Conservation (phyloP, 2,888 invertebrate species). For the Trimorus sp. region DNA sequence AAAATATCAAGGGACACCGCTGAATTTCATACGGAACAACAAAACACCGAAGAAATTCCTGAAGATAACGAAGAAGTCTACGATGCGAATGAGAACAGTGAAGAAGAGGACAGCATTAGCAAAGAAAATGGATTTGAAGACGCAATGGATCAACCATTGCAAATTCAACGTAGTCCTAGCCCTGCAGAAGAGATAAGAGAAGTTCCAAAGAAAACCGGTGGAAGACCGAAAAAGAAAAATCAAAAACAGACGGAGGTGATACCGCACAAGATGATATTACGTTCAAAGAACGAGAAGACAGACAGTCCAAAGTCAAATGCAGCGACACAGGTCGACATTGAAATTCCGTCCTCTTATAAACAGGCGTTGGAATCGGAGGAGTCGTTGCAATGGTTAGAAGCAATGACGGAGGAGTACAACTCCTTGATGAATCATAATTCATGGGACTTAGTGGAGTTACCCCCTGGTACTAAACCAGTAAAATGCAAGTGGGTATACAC, state of each 20-base stretch:
- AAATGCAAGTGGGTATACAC: constrained; percentile 61
- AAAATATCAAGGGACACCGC: neutral
- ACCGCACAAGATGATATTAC: constrained; percentile 28
- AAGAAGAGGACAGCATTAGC: too few relatives aligned
- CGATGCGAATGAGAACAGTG: too few relatives aligned
- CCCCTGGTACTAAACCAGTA: constrained; percentile 37
- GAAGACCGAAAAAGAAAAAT: too few relatives aligned
- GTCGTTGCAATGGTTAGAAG: constrained; percentile 42
- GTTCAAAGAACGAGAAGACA: constrained; percentile 4
- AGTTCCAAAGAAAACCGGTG: too few relatives aligned
- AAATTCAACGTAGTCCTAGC: too few relatives aligned
- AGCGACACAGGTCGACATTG: neutral
- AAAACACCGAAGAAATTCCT: too few relatives aligned
- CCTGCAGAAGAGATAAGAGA: too few relatives aligned
- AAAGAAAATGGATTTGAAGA: too few relatives aligned
- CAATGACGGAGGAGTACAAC: constrained; percentile 58
- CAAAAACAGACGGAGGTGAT: too few relatives aligned
- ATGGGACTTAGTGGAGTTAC: constrained; percentile 54
- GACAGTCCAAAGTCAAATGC: constrained; percentile 13
- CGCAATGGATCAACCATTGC: too few relatives aligned
- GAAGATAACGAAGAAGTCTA: too few relatives aligned
- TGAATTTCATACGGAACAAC: too few relatives aligned
- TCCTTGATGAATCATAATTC: constrained; percentile 51
- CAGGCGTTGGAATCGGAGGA: constrained; percentile 39
- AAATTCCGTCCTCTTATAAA: constrained; percentile 27